Evolutionary conservation across 2,888 invertebrate genomes (phyloP), one percentile per base, ranked within the genome.

Genomic region (Drosophila macrospina): DNA sequence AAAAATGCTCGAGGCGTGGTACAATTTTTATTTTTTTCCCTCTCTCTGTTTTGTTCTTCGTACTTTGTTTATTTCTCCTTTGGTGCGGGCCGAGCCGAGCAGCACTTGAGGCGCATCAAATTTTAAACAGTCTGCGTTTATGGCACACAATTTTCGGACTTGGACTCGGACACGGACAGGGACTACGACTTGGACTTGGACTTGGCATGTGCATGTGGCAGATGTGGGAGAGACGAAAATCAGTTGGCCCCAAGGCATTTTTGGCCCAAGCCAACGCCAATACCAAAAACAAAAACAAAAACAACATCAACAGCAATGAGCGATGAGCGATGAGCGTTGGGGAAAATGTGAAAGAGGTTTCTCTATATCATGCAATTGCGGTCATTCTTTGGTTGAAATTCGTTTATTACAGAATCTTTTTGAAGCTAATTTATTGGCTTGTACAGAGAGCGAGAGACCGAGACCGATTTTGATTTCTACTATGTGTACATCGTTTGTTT

Each of bases 71-170:
- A 86, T 86, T 86, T 72, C 87, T 88, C 71, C 82, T 88, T 80
- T 87, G 77, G 78, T 78, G 63, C 59, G 42, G 42, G 42, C 56
- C 13, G 42, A 56, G 54, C 66, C 56, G 45, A 64, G 67, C 62
- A 80, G 69, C 81, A 88, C 85, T 85, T 84, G 86, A 86, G 85
- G 85, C 85, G 76, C 78, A 86, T 84, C 80, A 85, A 86, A 87
- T 84, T 86, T 84, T 82, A 88, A 86, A 88, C 85, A 84, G 89
- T 88, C 85, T 86, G 80, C 89, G 79, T 84, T 88, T 84, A 86
- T 84, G 88, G 88, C 88, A 80, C 86, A 86, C 83, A 83, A 77
- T 86, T 83, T 74, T 74, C 60, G 71, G 71, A 74, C 76, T 76
- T 45, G 36, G 20, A 56, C 70, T 51, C 63, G 37, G 28, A 52